Base-by-base conservation (phyloP, 2,113 vertebrate species). In the Hepsetus odoe region DNA sequence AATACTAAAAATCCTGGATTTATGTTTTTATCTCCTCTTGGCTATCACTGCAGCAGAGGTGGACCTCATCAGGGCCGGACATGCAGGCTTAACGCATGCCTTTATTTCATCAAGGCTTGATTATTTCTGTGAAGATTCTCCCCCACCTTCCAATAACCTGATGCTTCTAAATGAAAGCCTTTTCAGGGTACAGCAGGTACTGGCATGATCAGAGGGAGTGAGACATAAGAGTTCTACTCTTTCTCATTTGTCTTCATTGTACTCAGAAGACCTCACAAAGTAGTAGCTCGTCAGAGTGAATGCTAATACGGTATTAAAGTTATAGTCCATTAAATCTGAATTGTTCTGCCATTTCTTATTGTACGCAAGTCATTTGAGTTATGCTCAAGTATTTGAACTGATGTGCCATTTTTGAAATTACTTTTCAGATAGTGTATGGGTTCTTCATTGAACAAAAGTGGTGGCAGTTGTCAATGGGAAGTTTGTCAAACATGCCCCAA, bases 41-140 rank as follows among this genome's bases (percentile, higher is more conserved):
- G 86, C 83, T 84, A 87, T 86, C 87, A 35, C 85, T 84, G 84
- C 73, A 85, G 87, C 85, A 82, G 83, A 85, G 90, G 88, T 89
- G 84, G 87, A 79, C 85, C 86, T 83, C 87, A 88, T 90, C 89
- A 77, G 77, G 20, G 71, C 72, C 68, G 77, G 85, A 90, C 88
- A 87, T 40, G 40, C 66, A 85, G 87, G 89, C 89, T 91, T 90
- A 91, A 86, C 81, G 71, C 86, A 32, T 88, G 85, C 73, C 86
- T 91, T 89, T 87, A 89, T 92, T 92, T 91, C 88, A 91, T 90
- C 90, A 91, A 88, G 88, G 84, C 89, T 92, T 92, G 90, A 92
- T 93, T 92, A 92, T 87, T 91, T 90, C 81, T 89, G 82, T 86
- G 86, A 86, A 91, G 89, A 91, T 90, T 90, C 88, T 81, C 85